Percentiles rank a stretch among this genome's conserved stretches.
phyloP scores from a whole-genome alignment of 2,113 vertebrate genomes.

The Anser cygnoides region DNA sequence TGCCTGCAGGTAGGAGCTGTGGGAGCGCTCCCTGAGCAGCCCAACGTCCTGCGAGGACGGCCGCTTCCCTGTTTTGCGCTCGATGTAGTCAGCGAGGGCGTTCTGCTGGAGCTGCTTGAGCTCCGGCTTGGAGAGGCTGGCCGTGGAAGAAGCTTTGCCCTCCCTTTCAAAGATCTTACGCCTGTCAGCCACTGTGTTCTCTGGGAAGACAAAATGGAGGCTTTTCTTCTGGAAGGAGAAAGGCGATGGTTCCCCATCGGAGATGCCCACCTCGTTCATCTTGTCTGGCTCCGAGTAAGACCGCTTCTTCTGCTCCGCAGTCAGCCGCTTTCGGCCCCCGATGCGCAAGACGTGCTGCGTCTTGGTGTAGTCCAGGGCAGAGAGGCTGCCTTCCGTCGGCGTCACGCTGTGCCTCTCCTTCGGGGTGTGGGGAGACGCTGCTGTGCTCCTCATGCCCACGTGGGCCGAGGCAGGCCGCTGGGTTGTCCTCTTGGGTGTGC shows the following conservation, averaged over 20 bases:
- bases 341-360: slow-evolving; percentile 74
- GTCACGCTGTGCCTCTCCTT: slow-evolving; percentile 87
- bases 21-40: slow-evolving; percentile 72
- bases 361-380: slow-evolving; percentile 4
- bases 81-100: slow-evolving; percentile 87
- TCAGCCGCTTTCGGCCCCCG: slow-evolving; percentile 87
- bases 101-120: slow-evolving; percentile 92
- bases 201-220: slow-evolving; percentile 70
- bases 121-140: slow-evolving; percentile 79
- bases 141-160: slow-evolving; percentile 64
- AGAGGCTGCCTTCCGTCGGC: slow-evolving; percentile 68
- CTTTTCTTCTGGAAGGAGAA: slow-evolving; percentile 69
- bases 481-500: slow-evolving; percentile 50
- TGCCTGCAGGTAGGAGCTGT: slow-evolving; percentile 77
- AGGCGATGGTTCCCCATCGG: slow-evolving; percentile 63
- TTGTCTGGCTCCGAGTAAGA: slow-evolving; percentile 96
- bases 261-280: slow-evolving; percentile 91
- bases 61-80: slow-evolving; percentile 84
- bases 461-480: slow-evolving; percentile 81
- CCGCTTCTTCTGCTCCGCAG: slow-evolving; percentile 89
- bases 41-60: slow-evolving; percentile 60
- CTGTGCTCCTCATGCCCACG: slow-evolving; percentile 45
- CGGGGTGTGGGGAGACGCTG: slow-evolving; percentile 81
- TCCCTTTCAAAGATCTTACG: slow-evolving; percentile 90
- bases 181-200: slow-evolving; percentile 86